Conservation (phyloP, 2,113 vertebrate genomes). For the Neomonachus schauinslandi region DNA sequence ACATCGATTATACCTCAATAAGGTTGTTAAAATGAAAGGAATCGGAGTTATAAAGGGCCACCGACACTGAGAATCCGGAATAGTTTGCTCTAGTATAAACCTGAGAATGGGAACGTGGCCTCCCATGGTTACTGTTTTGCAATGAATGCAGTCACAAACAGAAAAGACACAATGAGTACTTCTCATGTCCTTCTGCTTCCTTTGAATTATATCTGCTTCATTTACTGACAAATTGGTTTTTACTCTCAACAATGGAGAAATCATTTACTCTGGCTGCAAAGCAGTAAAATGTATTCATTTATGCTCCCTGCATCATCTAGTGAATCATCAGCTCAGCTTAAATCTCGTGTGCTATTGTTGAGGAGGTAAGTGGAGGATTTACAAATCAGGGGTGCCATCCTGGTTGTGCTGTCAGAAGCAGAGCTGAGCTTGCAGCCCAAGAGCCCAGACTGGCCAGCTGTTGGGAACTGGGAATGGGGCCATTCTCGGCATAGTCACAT, state of each 20-base stretch:
- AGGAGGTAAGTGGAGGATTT: neutral
- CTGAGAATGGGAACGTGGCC: neutral
- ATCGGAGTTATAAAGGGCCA: neutral
- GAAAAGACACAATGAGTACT: neutral
- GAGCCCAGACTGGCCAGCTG: neutral
- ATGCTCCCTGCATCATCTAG: neutral
- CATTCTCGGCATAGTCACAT: neutral
- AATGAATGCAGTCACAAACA: neutral
- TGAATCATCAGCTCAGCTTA: neutral
- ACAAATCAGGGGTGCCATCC: neutral
- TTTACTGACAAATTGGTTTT: slow-evolving; percentile 59
- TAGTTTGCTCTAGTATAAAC: neutral
- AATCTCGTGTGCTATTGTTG: neutral
- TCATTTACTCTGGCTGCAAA: slow-evolving; percentile 44
- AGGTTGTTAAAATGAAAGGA: slow-evolving; percentile 7
- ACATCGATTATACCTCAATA: neutral
- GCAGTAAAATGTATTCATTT: slow-evolving; percentile 29
- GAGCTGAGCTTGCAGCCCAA: neutral
- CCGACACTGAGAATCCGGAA: neutral
- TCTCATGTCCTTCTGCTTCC: neutral
- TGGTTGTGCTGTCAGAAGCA: neutral
- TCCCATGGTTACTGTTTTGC: neutral
- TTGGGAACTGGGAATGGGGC: neutral
- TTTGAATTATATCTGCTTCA: slow-evolving; percentile 57
- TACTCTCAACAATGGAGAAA: slow-evolving; percentile 48